Conservation (phyloP, 2,888 invertebrate genomes). For the Mesorhabditis spiculigera region DNA sequence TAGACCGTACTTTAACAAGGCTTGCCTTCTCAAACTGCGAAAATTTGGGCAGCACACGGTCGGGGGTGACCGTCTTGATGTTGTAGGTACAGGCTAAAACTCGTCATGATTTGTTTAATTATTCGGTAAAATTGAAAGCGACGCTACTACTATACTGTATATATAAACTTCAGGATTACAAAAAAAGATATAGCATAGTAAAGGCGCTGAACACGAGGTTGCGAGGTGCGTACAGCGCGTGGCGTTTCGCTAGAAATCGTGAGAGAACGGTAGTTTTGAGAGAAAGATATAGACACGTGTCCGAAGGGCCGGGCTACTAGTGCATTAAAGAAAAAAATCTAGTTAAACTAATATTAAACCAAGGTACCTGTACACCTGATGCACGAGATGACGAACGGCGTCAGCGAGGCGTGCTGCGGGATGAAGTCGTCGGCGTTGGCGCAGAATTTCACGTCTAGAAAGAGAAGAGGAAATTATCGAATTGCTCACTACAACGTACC, state of each 20-base stretch:
- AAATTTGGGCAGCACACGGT: slow-evolving; percentile 36
- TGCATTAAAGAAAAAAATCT: too few relatives aligned
- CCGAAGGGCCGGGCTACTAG: too few relatives aligned
- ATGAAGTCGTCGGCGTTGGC: slow-evolving; percentile 39
- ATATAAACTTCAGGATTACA: too few relatives aligned
- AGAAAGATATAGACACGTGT: too few relatives aligned
- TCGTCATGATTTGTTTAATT: too few relatives aligned
- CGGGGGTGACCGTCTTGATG: slow-evolving; percentile 38
- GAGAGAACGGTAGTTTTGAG: background rate
- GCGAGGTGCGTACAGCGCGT: too few relatives aligned
- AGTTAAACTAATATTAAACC: background rate
- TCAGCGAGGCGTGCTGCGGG: slow-evolving; percentile 53
- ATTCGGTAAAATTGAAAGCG: too few relatives aligned
- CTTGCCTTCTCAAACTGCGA: slow-evolving; percentile 27
- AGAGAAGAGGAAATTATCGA: background rate
- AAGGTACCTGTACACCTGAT: slow-evolving; percentile 51
- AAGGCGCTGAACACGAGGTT: too few relatives aligned
- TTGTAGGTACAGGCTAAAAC: slow-evolving; percentile 51
- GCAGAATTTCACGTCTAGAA: slow-evolving; percentile 38
- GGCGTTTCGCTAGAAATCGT: too few relatives aligned
- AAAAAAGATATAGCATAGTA: background rate
- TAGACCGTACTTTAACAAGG: too few relatives aligned
- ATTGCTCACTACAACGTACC: background rate
- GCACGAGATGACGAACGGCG: slow-evolving; percentile 55
- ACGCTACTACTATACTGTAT: too few relatives aligned